phyloP scores from a whole-genome alignment of 2,888 invertebrate species.

The Anoplius nigerrimus region DNA sequence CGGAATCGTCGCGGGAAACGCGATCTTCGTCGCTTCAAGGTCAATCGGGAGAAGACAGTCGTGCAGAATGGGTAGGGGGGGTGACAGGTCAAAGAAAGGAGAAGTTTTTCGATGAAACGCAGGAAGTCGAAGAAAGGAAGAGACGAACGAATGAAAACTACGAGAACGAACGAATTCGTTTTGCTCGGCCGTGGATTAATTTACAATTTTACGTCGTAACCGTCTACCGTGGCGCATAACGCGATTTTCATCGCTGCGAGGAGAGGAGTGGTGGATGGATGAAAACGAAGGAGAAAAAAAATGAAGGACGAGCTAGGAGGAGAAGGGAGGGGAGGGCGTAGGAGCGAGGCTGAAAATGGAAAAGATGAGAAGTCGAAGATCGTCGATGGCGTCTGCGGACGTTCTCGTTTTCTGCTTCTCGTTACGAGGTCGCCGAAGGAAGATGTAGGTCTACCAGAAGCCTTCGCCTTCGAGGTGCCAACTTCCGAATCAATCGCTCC shows the following conservation, averaged over 20 bases:
- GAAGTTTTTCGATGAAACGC: background rate
- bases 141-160: background rate
- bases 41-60: background rate
- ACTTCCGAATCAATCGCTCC: slow-evolving; percentile 36
- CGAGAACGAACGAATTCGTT: slow-evolving; percentile 6
- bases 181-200: slow-evolving; percentile 20
- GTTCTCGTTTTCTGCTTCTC: slow-evolving; percentile 36
- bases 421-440: slow-evolving; percentile 27
- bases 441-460: slow-evolving; percentile 25
- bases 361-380: slow-evolving; percentile 27
- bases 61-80: slow-evolving; percentile 6
- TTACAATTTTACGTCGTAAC: slow-evolving; percentile 26
- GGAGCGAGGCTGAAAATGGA: background rate
- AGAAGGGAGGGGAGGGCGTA: background rate
- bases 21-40: background rate
- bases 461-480: slow-evolving; percentile 31
- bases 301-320: background rate
- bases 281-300: background rate
- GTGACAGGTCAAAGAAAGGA: too few relatives aligned
- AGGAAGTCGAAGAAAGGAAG: background rate
- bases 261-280: background rate
- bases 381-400: slow-evolving; percentile 40
- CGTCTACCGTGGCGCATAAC: slow-evolving; percentile 20
- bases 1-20: background rate
- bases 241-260: slow-evolving; percentile 26